Conservation (phyloP, 2,888 invertebrate species). For the Sesamia inferens region DNA sequence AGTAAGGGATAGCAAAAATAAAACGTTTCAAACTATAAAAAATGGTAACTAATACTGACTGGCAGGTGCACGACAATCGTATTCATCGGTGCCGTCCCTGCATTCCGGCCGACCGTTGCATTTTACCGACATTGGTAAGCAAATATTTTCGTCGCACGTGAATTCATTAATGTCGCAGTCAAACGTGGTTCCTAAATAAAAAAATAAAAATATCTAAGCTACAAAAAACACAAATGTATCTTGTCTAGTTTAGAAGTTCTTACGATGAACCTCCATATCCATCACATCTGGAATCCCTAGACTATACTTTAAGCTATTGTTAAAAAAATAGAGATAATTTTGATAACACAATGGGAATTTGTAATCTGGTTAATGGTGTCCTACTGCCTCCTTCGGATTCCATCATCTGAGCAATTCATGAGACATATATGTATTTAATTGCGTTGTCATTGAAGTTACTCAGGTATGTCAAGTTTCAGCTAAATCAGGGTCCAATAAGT, state of each 20-base stretch:
- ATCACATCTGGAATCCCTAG: background rate
- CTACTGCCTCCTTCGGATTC: background rate
- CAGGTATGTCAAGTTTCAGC: background rate
- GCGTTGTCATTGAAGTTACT: background rate
- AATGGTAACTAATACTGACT: slow-evolving; percentile 56
- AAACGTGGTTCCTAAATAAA: slow-evolving; percentile 65
- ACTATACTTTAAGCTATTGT: background rate
- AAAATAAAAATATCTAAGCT: slow-evolving; percentile 7
- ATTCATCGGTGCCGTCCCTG: slow-evolving; percentile 83
- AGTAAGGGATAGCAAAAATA: background rate
- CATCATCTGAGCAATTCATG: background rate
- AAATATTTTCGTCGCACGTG: slow-evolving; percentile 89
- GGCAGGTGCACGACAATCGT: slow-evolving; percentile 65
- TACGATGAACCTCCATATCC: background rate
- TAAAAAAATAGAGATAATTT: too few relatives aligned
- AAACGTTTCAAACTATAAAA: background rate
- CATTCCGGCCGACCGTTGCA: slow-evolving; percentile 87
- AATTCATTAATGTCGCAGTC: slow-evolving; percentile 73
- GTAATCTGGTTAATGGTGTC: background rate
- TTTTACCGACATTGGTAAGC: slow-evolving; percentile 81
- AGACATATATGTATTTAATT: background rate
- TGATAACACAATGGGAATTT: background rate
- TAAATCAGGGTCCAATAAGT: background rate
- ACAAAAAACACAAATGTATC: background rate
- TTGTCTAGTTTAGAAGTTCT: background rate